phyloP scores from a whole-genome alignment of 2,888 invertebrate genomes.

The Macaria liturata region DNA sequence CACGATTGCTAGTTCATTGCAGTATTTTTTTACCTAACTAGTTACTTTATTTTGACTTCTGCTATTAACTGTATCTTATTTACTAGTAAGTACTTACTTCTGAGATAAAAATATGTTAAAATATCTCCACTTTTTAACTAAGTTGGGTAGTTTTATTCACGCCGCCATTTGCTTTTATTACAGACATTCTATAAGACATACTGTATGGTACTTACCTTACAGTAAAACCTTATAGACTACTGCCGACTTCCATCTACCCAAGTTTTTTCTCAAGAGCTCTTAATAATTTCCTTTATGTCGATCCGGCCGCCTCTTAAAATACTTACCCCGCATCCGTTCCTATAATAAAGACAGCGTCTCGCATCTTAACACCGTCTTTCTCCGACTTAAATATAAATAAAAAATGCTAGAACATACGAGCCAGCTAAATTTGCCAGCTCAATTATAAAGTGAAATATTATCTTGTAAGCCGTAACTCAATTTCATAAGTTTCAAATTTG shows the following conservation, averaged over 20 bases:
- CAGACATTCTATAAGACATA: too few species aligned
- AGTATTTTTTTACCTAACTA: too few species aligned
- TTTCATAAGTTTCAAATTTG: conserved; percentile 80
- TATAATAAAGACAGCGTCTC: conserved; percentile 79
- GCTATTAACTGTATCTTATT: too few species aligned
- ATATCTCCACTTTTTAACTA: neutral
- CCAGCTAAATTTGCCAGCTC: neutral
- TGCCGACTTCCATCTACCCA: conserved; percentile 72
- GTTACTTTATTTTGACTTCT: too few species aligned
- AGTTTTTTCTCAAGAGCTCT: conserved; percentile 73
- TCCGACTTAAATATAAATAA: conserved; percentile 71
- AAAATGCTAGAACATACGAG: conserved; percentile 65
- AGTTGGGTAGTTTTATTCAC: too few species aligned
- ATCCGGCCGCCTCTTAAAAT: conserved; percentile 81
- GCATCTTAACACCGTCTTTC: conserved; percentile 65
- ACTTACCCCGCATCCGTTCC: conserved; percentile 82
- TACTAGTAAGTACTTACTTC: neutral
- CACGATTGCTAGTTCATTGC: conserved; percentile 55
- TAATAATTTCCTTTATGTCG: conserved; percentile 82
- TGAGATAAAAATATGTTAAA: neutral
- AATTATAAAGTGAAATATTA: conserved; percentile 42
- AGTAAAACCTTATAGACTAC: conserved; percentile 41
- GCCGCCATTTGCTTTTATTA: too few species aligned
- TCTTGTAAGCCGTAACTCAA: conserved; percentile 49
- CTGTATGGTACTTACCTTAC: neutral